Base-by-base conservation (phyloP, 2,888 invertebrate species). In the Melinaea menophilus region DNA sequence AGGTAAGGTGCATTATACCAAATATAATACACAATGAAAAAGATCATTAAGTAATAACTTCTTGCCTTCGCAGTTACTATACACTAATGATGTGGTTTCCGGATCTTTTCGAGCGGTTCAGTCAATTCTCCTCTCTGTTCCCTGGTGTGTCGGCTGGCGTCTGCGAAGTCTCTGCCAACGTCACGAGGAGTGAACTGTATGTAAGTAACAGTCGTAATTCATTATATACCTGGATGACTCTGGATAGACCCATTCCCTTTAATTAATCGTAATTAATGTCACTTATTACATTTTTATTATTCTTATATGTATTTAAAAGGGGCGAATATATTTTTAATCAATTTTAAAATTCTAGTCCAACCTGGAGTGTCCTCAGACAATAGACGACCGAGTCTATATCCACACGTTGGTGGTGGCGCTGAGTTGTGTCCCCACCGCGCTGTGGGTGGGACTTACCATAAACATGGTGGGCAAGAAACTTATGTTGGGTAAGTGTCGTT, bases 61-160 rank as follows among this genome's bases (percentile, higher is more conserved):
- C 22, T 22, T 55, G 4, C 33, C 54, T 63, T 81, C 77, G 5
- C 78, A 93, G 93, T 72, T 93, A 93, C 79, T 93, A 92, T 79
- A 93, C 93, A 0, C 77, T 93, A 68, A 92, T 92, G 85, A 92
- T 94, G 92, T 94, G 94, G 94, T 94, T 94, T 79, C 94, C 94
- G 55, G 94, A 94, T 74, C 85, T 94, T 65, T 94, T 94, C 78
- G 92, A 92, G 81, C 78, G 94, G 67, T 93, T 92, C 82, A 91
- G 92, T 60, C 88, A 91, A 80, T 93, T 86, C 77, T 81, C 89
- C 12, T 77, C 79, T 4, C 70, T 84, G 55, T 84, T 90, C 75
- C 85, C 85, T 12, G 74, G 69, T 2, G 80, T 79, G 11, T 82
- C 90, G 0, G 91, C 92, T 0, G 90, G 92, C 1, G 92, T 93